phyloP scores from a whole-genome alignment of 2,113 vertebrate genomes.

The Picathartes gymnocephalus region DNA sequence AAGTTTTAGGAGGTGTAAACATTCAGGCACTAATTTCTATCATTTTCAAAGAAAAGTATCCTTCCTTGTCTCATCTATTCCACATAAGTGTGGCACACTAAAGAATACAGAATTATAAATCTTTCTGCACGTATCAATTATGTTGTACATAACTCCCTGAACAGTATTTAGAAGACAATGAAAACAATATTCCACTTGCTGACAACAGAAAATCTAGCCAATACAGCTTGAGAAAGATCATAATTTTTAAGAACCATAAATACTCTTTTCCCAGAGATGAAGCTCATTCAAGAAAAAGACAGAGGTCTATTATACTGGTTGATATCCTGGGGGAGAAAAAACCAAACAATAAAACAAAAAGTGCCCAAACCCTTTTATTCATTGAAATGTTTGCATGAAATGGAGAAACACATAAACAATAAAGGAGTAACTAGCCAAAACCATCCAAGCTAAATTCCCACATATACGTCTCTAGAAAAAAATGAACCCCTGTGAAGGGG shows the following conservation, averaged over 20 bases:
- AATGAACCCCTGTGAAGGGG: not conserved
- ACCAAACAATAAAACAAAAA: not conserved
- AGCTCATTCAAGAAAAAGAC: not conserved
- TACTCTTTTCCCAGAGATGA: not conserved
- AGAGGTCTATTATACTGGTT: not conserved
- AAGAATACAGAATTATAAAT: constrained; percentile 65
- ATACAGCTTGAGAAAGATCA: constrained; percentile 45
- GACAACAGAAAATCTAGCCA: constrained; percentile 64
- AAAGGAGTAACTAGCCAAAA: not conserved
- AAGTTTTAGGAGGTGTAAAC: constrained; percentile 21
- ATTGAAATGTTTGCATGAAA: not conserved
- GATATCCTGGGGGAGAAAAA: not conserved
- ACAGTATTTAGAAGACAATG: constrained; percentile 64
- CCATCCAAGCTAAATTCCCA: not conserved
- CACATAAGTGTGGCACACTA: constrained; percentile 33
- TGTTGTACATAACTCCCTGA: constrained; percentile 35
- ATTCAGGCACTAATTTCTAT: constrained; percentile 56
- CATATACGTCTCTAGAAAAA: not conserved
- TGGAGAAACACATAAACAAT: not conserved
- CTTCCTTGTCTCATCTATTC: constrained; percentile 58
- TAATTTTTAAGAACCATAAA: constrained; percentile 44
- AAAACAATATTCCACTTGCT: constrained; percentile 70
- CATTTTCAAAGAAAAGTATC: constrained; percentile 59
- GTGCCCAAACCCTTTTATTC: not conserved
- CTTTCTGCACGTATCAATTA: constrained; percentile 61